A percentile compares a stretch with the other conserved stretches of the same genome.
Evolutionary conservation across 1,140 invertebrate genomes (phyloP).

Genomic region (Zaprionus ghesquierei): DNA sequence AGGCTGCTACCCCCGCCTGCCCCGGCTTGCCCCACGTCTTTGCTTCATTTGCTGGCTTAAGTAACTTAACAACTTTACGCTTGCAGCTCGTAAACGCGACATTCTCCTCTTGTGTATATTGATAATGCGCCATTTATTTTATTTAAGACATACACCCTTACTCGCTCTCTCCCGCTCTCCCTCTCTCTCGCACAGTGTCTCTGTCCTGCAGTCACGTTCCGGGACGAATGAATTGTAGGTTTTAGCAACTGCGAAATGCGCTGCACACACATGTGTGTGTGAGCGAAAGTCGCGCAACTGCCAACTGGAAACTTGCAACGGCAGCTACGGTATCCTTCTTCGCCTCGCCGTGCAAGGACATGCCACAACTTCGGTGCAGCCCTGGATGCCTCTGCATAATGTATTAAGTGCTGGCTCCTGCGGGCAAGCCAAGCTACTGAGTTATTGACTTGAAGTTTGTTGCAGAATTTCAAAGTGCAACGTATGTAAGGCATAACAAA

Average conservation of each 20-base stretch:
- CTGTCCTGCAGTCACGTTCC: constrained; percentile 63
- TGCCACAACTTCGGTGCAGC: constrained; percentile 65
- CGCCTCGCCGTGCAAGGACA: constrained; percentile 60
- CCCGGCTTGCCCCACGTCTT: constrained; percentile 8
- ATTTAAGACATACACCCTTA: constrained; percentile 78
- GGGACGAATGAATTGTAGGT: constrained; percentile 76
- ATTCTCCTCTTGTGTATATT: constrained; percentile 78
- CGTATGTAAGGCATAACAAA: constrained; percentile 80
- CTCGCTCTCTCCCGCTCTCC: constrained; percentile 30
- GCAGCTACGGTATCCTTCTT: background rate
- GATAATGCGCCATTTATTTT: constrained; percentile 81
- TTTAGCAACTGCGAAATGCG: constrained; percentile 75
- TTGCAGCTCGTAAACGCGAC: constrained; percentile 76
- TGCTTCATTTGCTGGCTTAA: constrained; percentile 81
- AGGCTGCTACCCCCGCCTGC: constrained; percentile 5
- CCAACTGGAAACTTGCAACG: background rate
- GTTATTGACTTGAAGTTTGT: constrained; percentile 81
- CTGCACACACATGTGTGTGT: constrained; percentile 49
- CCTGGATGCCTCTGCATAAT: constrained; percentile 66
- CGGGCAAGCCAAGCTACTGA: constrained; percentile 54
- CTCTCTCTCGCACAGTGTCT: constrained; percentile 18
- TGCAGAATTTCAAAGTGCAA: constrained; percentile 78
- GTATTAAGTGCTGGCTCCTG: constrained; percentile 69
- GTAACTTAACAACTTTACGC: constrained; percentile 81
- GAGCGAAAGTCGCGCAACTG: background rate